Evolutionary conservation across 2,888 invertebrate species (phyloP), one percentile per base, ranked within the genome.

Genomic region (Drosophila tripunctata): DNA sequence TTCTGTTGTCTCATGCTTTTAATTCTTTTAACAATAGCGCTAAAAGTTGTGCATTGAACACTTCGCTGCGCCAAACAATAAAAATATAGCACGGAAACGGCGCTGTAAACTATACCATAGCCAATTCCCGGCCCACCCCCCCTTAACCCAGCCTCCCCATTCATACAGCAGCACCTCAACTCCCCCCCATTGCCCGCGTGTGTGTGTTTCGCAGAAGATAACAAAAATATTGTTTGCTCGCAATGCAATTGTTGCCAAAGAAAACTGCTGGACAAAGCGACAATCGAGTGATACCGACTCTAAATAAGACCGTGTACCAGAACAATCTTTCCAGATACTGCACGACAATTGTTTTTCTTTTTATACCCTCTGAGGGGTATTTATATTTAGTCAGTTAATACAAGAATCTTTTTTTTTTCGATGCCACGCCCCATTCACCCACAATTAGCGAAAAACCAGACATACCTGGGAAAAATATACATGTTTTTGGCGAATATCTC

Each of bases 41-140:
- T 76, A 80, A 83, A 82, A 82, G 84, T 83, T 82, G 77, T 83
- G 82, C 86, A 86, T 86, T 83, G 86, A 82, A 82, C 82, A 82
- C 80, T 86, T 86, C 48, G 77, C 71, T 79, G 79, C 65, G 64
- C 70, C 79, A 81, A n/a, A 84, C 85, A 78, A 72, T 67, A 81
- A 83, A 80, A 81, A 64, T n/a, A 27, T 67, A 64, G 58, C 66
- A 64, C 82, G 80, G 85, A 85, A 82, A 67, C 76, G 66, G 36
- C 33, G 60, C 66, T 82, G 85, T 85, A 81, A 82, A 85, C 70
- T 76, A 85, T 76, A 64, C 40, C 45, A n/a, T 44, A 48, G 64
- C 65, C 65, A 60, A 48, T 45, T 22, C 65, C 27, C 33, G 15
- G 22, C 44, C n/a, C 52, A 36, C 36, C 2, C 21, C 30, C 38